Evolutionary conservation across 1,140 invertebrate genomes (phyloP).

Genomic region (Thereuonema tuberculata): DNA sequence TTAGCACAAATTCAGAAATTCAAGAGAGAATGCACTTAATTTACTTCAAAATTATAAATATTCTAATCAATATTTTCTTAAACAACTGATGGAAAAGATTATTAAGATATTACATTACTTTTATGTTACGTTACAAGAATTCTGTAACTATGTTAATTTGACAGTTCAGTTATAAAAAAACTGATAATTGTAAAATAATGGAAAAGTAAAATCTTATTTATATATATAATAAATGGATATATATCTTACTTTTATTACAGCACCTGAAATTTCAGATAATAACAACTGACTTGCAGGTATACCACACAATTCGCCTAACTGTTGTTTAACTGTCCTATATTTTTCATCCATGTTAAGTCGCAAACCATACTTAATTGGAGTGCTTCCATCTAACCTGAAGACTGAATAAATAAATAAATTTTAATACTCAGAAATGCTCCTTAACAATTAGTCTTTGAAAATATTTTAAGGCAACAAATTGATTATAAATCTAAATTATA

Average conservation of each 20-base stretch:
- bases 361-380: constrained; percentile 66
- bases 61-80: no score
- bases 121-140: no score
- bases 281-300: constrained; percentile 46
- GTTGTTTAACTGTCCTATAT: constrained; percentile 53
- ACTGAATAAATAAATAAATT: constrained; percentile 41
- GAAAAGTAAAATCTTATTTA: neutral
- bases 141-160: no score
- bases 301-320: constrained; percentile 46
- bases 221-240: constrained; percentile 1
- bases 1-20: no score
- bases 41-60: no score
- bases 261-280: constrained; percentile 50
- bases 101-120: no score
- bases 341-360: constrained; percentile 63
- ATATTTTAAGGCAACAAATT: neutral
- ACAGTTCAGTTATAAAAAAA: no score
- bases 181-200: constrained; percentile 3
- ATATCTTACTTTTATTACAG: constrained; percentile 43
- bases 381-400: constrained; percentile 56
- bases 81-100: no score
- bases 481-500: neutral
- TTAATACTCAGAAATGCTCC: no score
- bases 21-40: no score
- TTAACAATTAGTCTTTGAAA: neutral